Evolutionary conservation across 2,888 invertebrate genomes (phyloP).

Genomic region (Metacarcinus magister): DNA sequence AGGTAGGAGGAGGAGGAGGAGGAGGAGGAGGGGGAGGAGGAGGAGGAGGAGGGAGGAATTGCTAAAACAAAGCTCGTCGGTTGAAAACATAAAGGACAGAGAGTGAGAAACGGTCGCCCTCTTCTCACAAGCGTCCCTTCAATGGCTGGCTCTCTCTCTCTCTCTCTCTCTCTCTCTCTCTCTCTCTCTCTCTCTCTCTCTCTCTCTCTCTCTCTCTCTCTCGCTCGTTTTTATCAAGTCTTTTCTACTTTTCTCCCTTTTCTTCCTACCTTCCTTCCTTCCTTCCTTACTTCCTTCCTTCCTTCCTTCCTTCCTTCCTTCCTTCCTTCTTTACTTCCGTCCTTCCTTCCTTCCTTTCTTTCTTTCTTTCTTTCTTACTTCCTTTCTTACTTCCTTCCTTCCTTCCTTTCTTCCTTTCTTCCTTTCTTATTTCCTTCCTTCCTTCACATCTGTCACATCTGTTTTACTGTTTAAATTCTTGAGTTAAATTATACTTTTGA

Average conservation of each 20-base stretch:
- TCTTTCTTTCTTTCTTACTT: neutral
- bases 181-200: slow-evolving; percentile 38
- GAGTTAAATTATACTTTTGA: no score
- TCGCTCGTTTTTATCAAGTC: neutral
- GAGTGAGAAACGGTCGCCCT: neutral
- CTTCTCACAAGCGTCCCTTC: neutral
- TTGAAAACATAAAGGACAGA: neutral
- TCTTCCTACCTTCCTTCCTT: neutral
- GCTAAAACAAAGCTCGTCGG: slow-evolving; percentile 5
- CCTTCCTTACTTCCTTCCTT: slow-evolving; percentile 40
- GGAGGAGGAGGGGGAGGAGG: slow-evolving; percentile 40
- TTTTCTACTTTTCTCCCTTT: neutral
- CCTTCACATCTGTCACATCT: no score
- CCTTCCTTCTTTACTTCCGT: neutral
- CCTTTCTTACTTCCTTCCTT: no score
- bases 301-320: slow-evolving; percentile 52
- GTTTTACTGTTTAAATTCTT: no score
- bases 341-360: neutral
- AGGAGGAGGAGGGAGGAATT: slow-evolving; percentile 30
- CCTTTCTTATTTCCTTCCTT: no score
- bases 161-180: slow-evolving; percentile 40
- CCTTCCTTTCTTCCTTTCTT: no score
- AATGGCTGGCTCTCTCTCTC: neutral
- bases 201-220: slow-evolving; percentile 1
- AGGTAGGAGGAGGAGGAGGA: slow-evolving; percentile 15